Conservation (phyloP, 2,888 invertebrate genomes). For the Drosophila mimica region DNA sequence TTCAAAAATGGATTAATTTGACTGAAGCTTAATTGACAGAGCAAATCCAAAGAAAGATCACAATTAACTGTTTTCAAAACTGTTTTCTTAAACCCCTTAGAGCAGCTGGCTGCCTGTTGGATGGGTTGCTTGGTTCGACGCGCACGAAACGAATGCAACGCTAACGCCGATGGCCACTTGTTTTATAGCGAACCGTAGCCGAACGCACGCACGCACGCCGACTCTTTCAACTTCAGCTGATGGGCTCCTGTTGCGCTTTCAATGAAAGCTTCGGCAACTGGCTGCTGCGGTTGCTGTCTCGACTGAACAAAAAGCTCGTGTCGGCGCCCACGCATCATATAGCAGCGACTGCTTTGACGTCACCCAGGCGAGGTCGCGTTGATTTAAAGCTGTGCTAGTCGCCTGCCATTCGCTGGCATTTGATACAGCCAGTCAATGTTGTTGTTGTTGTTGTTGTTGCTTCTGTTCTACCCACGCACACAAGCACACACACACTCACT, state of each 20-base stretch:
- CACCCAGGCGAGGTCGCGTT: conserved; percentile 57
- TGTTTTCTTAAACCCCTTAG: conserved; percentile 11
- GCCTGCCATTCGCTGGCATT: conserved; percentile 70
- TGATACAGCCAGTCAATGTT: conserved; percentile 31
- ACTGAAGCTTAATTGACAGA: background rate
- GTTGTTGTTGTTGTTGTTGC: conserved; percentile 29
- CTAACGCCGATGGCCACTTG: conserved; percentile 48
- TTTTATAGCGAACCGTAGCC: conserved; percentile 67
- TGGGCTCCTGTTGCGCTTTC: conserved; percentile 73
- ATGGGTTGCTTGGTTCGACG: conserved; percentile 61
- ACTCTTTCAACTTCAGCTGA: conserved; percentile 68
- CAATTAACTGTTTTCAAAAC: conserved; percentile 20
- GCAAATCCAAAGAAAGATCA: conserved; percentile 20
- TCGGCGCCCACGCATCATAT: conserved; percentile 41
- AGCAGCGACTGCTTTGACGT: conserved; percentile 51
- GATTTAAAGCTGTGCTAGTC: conserved; percentile 60
- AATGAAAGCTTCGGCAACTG: conserved; percentile 54
- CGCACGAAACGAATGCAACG: conserved; percentile 74
- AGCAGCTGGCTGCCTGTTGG: conserved; percentile 21
- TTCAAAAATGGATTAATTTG: conserved; percentile 1
- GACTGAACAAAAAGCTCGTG: conserved; percentile 33
- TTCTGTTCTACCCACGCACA: conserved; percentile 59
- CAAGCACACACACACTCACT: conserved; percentile 38
- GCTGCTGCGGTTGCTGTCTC: conserved; percentile 49
- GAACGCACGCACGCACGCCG: conserved; percentile 28